Percentiles rank a stretch among this genome's conserved stretches.
These are phyloP conservation scores for Drosophila lacteicornis DNA, from an alignment of 1,140 invertebrate species.

Conservation along the genomic window DNA sequence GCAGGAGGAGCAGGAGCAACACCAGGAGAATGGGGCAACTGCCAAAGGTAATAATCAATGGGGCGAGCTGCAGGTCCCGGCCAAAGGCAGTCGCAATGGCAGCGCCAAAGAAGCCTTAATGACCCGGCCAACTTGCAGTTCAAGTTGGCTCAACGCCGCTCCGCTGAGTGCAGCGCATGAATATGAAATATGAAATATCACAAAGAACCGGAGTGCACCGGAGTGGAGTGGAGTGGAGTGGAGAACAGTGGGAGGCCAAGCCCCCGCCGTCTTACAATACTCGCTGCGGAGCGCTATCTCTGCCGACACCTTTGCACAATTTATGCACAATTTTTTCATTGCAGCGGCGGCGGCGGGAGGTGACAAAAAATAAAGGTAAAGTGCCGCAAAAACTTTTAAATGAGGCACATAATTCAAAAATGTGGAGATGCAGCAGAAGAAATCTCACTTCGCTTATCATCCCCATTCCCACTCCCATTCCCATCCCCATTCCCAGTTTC, in stretches of 20 bases:
- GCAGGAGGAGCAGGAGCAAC: background rate
- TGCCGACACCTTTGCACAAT: conserved; percentile 76
- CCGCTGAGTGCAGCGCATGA: conserved; percentile 62
- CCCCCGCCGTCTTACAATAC: conserved; percentile 29
- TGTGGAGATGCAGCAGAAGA: conserved; percentile 26
- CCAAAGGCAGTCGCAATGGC: conserved; percentile 19
- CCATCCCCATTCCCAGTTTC: background rate
- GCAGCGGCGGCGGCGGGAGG: conserved; percentile 21
- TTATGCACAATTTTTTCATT: conserved; percentile 66
- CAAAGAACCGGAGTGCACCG: conserved; percentile 22
- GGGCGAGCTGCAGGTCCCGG: conserved; percentile 25
- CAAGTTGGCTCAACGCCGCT: conserved; percentile 61
- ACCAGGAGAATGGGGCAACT: conserved; percentile 1
- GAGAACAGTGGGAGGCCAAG: background rate
- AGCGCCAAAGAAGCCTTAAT: conserved; percentile 60
- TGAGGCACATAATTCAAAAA: conserved; percentile 80
- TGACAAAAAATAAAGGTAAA: conserved; percentile 50
- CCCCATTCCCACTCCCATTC: background rate
- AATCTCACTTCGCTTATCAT: conserved; percentile 27
- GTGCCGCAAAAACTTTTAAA: conserved; percentile 75
- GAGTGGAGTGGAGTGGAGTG: background rate
- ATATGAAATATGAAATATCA: conserved; percentile 78
- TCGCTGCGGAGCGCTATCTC: conserved; percentile 55
- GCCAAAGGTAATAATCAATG: conserved; percentile 64
- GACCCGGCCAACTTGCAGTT: conserved; percentile 68